phyloP scores from a whole-genome alignment of 2,797 vertebrate species.

The Girardinus metallicus region DNA sequence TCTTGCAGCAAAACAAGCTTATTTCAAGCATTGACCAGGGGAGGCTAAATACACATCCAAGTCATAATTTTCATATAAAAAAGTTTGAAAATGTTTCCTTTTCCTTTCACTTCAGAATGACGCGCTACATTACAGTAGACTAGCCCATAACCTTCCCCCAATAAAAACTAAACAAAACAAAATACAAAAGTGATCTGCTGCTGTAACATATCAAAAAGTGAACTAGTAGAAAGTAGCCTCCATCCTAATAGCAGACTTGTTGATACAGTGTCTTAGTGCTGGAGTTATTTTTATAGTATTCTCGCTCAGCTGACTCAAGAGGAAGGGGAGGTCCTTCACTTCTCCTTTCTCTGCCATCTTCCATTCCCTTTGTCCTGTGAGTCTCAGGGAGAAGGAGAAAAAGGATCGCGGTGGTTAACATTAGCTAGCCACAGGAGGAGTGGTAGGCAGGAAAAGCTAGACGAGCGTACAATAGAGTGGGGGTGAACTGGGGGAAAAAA shows the following conservation, averaged over 20 bases:
- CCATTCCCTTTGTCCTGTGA: constrained; percentile 59
- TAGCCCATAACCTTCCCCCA: background rate
- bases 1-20: background rate
- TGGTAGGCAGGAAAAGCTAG: constrained; percentile 60
- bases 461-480: constrained; percentile 57
- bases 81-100: background rate
- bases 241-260: constrained; percentile 50
- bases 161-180: background rate
- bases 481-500: constrained; percentile 43
- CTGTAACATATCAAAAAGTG: background rate
- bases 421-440: constrained; percentile 49
- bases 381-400: constrained; percentile 38
- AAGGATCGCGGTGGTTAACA: constrained; percentile 43
- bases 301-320: constrained; percentile 56
- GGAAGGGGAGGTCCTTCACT: constrained; percentile 56
- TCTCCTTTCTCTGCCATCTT: constrained; percentile 61
- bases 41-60: background rate
- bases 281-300: constrained; percentile 60
- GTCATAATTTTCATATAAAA: background rate
- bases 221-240: constrained; percentile 8
- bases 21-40: background rate
- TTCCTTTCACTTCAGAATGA: background rate
- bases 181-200: background rate
- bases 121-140: background rate
- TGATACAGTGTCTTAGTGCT: constrained; percentile 46